Evolutionary conservation across 2,797 vertebrate species (phyloP).

Genomic region (Sibirionetta formosa): DNA sequence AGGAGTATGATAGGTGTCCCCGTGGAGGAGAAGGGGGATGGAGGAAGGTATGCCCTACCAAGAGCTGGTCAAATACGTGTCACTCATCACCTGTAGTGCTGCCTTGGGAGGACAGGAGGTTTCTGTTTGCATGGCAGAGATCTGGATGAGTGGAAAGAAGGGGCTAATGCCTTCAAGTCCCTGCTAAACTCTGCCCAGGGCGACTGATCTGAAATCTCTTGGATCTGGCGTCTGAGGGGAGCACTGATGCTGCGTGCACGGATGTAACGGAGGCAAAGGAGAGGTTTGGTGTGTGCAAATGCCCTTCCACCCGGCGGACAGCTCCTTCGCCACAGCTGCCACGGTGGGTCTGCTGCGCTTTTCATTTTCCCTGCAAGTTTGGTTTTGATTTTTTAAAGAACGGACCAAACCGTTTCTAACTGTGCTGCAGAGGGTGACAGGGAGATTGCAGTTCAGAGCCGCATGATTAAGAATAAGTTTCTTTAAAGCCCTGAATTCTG

Average conservation of each 20-base stretch:
- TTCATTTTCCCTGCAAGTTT: neutral
- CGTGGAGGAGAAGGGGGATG: neutral
- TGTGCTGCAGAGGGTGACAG: neutral
- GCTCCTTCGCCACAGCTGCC: neutral
- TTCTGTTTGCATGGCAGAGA: neutral
- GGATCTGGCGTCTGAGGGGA: neutral
- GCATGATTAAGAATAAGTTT: slow-evolving; percentile 65
- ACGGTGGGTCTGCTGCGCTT: neutral
- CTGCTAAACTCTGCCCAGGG: neutral
- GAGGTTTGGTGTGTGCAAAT: neutral
- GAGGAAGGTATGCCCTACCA: neutral
- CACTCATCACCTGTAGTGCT: neutral
- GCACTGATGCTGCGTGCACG: neutral
- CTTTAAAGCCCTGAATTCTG: slow-evolving; percentile 47
- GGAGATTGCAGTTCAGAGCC: slow-evolving; percentile 40
- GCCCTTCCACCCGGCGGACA: neutral
- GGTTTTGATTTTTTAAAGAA: neutral
- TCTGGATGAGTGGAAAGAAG: neutral
- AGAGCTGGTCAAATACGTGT: neutral
- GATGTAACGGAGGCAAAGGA: neutral
- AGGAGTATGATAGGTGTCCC: neutral
- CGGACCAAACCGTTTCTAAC: neutral
- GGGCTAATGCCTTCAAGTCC: neutral
- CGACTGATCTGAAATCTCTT: neutral
- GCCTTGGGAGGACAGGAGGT: neutral